Conservation (phyloP, 2,113 vertebrate species). For the Oncorhynchus masou region DNA sequence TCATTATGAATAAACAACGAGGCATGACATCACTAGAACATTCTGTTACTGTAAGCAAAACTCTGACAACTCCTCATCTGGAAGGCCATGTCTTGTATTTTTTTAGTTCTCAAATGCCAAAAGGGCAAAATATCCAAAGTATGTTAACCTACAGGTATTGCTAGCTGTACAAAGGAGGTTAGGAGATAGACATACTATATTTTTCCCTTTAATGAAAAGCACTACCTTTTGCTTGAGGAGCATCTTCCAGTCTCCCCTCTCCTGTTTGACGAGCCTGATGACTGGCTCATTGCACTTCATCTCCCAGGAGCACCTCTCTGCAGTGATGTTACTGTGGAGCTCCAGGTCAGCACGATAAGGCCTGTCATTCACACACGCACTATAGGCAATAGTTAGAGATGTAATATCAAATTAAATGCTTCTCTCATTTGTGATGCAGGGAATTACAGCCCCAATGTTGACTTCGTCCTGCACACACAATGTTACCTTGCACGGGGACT, state of each 20-base stretch:
- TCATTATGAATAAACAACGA: background rate
- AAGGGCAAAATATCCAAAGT: background rate
- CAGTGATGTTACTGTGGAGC: constrained; percentile 40
- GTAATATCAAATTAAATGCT: background rate
- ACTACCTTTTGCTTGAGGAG: constrained; percentile 65
- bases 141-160: background rate
- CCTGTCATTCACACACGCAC: constrained; percentile 48
- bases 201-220: too few relatives aligned
- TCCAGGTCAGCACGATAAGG: constrained; percentile 59
- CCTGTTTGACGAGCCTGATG: constrained; percentile 63
- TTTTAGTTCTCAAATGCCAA: too few relatives aligned
- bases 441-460: background rate
- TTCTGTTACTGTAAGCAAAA: too few relatives aligned
- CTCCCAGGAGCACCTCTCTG: constrained; percentile 59
- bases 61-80: too few relatives aligned
- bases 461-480: background rate
- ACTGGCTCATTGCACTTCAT: constrained; percentile 67
- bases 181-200: background rate
- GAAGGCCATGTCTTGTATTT: too few relatives aligned
- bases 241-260: constrained; percentile 52
- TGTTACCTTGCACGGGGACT: background rate
- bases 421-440: too few relatives aligned
- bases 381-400: constrained; percentile 16
- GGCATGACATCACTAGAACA: too few relatives aligned
- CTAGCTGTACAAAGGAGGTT: background rate